These are phyloP conservation scores for Drosophila parthenogenetica DNA, from an alignment of 2,888 invertebrate genomes.

Conservation along the genomic window DNA sequence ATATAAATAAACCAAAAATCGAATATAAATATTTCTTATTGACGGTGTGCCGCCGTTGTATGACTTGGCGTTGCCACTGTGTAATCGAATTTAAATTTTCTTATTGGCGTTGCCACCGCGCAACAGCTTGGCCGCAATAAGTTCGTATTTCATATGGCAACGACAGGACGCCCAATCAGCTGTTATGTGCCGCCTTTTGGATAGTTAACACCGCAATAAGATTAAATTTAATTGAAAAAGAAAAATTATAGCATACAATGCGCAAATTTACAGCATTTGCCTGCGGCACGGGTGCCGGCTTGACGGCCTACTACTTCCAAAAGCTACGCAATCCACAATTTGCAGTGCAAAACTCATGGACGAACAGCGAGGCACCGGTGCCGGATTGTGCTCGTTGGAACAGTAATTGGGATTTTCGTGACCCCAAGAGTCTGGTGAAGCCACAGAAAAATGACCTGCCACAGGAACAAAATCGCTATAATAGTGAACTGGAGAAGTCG, in stretches of 20 bases:
- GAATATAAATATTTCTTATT: constrained; percentile 8
- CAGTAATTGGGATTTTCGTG: constrained; percentile 95
- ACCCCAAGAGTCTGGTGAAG: constrained; percentile 89
- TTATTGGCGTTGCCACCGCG: neutral
- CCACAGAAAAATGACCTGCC: constrained; percentile 86
- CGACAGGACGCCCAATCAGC: constrained; percentile 27
- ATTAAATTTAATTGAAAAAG: neutral
- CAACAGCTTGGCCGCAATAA: neutral
- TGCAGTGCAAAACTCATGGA: constrained; percentile 89
- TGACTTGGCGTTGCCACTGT: neutral
- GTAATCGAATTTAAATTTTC: no score
- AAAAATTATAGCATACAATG: constrained; percentile 33
- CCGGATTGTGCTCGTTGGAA: constrained; percentile 90
- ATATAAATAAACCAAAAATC: constrained; percentile 20
- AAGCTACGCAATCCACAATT: constrained; percentile 85
- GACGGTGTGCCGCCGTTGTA: neutral
- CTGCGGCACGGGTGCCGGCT: constrained; percentile 89
- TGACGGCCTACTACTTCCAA: constrained; percentile 87
- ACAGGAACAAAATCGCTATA: constrained; percentile 89
- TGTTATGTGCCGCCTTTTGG: constrained; percentile 48
- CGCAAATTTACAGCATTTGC: constrained; percentile 85
- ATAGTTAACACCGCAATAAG: neutral
- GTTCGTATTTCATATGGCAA: constrained; percentile 17
- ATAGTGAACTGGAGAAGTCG: constrained; percentile 88
- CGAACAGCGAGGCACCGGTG: constrained; percentile 85